phyloP scores from a whole-genome alignment of 2,797 vertebrate species.

The Muraenolepis orangiensis region DNA sequence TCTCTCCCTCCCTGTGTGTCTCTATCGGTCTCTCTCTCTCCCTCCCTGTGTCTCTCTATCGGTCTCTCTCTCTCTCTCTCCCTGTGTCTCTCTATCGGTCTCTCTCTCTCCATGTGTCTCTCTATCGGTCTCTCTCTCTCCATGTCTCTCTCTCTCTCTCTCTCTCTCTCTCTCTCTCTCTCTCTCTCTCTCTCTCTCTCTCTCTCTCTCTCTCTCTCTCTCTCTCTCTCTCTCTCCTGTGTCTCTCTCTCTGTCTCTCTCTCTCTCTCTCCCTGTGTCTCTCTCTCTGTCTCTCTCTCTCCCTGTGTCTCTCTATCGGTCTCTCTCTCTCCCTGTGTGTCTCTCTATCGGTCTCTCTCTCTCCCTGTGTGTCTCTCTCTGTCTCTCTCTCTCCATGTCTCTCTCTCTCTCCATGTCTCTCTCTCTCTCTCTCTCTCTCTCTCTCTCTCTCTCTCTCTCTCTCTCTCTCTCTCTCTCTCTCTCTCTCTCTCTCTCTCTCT shows the following conservation, averaged over 20 bases:
- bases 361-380: constrained; percentile 6
- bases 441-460: no score
- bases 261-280: not conserved
- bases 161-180: not conserved
- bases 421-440: not conserved
- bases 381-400: constrained; percentile 2
- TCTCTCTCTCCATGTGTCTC: not conserved
- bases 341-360: constrained; percentile 16
- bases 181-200: not conserved
- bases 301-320: constrained; percentile 43
- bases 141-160: not conserved
- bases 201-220: not conserved
- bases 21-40: no score
- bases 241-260: not conserved
- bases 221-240: not conserved
- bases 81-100: no score
- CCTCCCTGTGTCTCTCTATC: no score
- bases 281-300: constrained; percentile 2
- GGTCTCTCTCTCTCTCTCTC: no score
- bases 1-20: not conserved
- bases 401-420: constrained; percentile 33
- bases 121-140: no score
- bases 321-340: constrained; percentile 16
- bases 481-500: no score
- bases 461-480: no score